Conservation (phyloP, 1,140 invertebrate species). For the Procambarus clarkii region DNA sequence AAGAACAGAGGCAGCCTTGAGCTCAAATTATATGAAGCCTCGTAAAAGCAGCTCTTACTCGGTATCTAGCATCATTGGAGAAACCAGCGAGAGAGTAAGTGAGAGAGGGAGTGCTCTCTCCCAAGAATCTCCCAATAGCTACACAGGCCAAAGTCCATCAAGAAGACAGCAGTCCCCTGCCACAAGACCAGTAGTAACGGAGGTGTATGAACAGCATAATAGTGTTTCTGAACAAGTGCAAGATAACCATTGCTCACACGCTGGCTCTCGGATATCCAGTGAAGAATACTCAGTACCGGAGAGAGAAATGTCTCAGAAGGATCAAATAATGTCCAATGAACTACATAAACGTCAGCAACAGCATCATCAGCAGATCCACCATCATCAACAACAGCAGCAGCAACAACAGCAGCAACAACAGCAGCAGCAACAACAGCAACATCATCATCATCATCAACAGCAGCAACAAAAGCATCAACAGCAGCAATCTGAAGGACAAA, state of each 20-base stretch:
- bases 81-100: slow-evolving; percentile 64
- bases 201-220: slow-evolving; percentile 43
- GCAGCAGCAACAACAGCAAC: slow-evolving; percentile 31
- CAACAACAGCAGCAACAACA: slow-evolving; percentile 41
- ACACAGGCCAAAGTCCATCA: slow-evolving; percentile 48
- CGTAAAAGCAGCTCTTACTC: slow-evolving; percentile 72
- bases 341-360: slow-evolving; percentile 35
- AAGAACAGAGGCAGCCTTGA: slow-evolving; percentile 33
- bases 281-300: slow-evolving; percentile 40
- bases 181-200: slow-evolving; percentile 9
- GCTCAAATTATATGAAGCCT: slow-evolving; percentile 49
- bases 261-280: slow-evolving; percentile 15
- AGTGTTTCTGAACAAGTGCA: slow-evolving; percentile 18
- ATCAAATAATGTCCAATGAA: slow-evolving; percentile 25
- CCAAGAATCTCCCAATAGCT: slow-evolving; percentile 58
- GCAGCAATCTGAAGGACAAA: background rate
- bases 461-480: slow-evolving; percentile 25
- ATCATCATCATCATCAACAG: slow-evolving; percentile 37
- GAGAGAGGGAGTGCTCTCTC: slow-evolving; percentile 42
- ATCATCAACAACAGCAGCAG: slow-evolving; percentile 29
- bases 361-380: background rate
- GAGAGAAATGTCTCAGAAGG: slow-evolving; percentile 33
- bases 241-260: slow-evolving; percentile 23
- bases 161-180: slow-evolving; percentile 51
- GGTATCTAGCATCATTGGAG: slow-evolving; percentile 72